Base-by-base conservation (phyloP, 2,888 invertebrate genomes). In the Drosophila paramelanica region DNA sequence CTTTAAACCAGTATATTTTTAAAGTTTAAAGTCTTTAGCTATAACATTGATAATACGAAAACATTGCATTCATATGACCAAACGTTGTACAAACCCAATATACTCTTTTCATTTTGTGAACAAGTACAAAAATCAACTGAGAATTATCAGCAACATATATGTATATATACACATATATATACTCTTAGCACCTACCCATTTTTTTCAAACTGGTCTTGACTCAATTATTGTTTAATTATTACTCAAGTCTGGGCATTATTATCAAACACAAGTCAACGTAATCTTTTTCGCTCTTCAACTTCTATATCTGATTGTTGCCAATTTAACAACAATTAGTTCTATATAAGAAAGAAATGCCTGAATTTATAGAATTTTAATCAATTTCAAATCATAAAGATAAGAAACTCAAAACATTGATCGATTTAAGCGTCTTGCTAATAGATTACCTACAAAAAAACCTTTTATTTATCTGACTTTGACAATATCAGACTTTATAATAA, bases 241-340 rank as follows among this genome's bases (percentile, higher is more conserved):
- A 36, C 43, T 71, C 45, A 51, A 17, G 39, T 25, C 38, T 49
- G 41, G 3, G 6, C 23, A 36, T n/a, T 52, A 13, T 53, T 57
- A 53, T 61, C 45, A 50, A 20, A n/a, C 23, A 47, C 2, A 25
- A 45, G 41, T 41, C 67, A 45, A 8, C 7, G 10, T 55, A 42
- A 56, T 38, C 31, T n/a, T 17, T 20, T 20, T 27, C 36, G 17
- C 46, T 33, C 14, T 61, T 13, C 5, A 53, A 31, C 11, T 68
- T 33, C 46, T 65, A 56, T 57, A 36, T 43, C 27, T 25, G 31
- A 56, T 52, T 49, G 47, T 42, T 31, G 10, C 1, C 52, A 64
- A 52, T 70, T 52, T 42, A 51, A 27, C 33, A 55, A 33, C 31
- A 55, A 67, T 55, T 71, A 66, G 14, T 2, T 20, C 41, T 67